Evolutionary conservation across 2,888 invertebrate genomes (phyloP).

Genomic region (Cylindroiulus punctatus): DNA sequence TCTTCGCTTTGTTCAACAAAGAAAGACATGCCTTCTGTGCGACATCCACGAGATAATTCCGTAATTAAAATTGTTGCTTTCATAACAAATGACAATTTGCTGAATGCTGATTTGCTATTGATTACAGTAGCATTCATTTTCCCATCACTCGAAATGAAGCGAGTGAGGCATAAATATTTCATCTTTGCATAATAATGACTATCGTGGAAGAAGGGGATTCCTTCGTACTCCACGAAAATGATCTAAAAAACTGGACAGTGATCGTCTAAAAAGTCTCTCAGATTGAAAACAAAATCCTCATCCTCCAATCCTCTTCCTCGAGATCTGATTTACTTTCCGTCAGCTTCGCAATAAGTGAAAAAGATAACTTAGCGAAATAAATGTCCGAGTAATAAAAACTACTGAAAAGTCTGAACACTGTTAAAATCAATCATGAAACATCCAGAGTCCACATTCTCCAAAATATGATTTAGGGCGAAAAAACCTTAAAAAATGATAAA

Average conservation of each 20-base stretch:
- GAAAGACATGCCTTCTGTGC: not conserved
- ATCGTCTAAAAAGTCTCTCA: not conserved
- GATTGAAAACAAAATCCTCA: slow-evolving; percentile 22
- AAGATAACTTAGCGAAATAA: slow-evolving; percentile 42
- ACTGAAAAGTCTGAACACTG: not conserved
- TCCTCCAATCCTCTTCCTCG: not conserved
- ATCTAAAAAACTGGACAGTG: slow-evolving; percentile 5
- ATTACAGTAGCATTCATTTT: not conserved
- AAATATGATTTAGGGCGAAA: slow-evolving; percentile 17
- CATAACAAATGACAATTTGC: not conserved
- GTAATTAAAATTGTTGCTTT: not conserved
- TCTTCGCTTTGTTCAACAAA: not conserved
- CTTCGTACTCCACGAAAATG: not conserved
- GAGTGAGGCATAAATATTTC: not conserved
- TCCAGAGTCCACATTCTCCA: slow-evolving; percentile 16
- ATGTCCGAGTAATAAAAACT: slow-evolving; percentile 21
- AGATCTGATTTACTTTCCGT: slow-evolving; percentile 30
- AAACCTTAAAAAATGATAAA: slow-evolving; percentile 26
- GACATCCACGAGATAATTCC: not conserved
- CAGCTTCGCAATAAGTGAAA: slow-evolving; percentile 34
- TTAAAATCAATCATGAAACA: slow-evolving; percentile 38
- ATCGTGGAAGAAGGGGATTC: not conserved
- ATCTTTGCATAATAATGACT: not conserved
- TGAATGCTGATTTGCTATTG: not conserved
- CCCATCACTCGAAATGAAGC: not conserved